A percentile compares a stretch with the other conserved stretches of the same genome.
phyloP scores from a whole-genome alignment of 2,113 vertebrate species.

The Cyrtonyx montezumae region DNA sequence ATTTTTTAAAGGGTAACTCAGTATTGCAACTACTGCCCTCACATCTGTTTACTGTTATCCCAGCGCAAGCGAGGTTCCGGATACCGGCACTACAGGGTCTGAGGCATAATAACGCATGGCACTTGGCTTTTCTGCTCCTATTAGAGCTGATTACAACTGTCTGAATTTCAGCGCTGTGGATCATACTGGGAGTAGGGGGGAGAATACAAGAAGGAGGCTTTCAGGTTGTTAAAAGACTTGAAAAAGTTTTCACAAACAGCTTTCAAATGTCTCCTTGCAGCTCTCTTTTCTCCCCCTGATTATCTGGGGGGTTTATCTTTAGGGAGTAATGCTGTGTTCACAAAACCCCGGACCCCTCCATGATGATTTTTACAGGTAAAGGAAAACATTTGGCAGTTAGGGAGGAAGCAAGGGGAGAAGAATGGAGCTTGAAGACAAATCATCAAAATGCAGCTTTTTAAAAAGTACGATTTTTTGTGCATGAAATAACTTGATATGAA shows the following conservation, averaged over 20 bases:
- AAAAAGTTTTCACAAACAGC: neutral
- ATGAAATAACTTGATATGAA: neutral
- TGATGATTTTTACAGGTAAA: neutral
- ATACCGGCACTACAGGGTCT: slow-evolving; percentile 68
- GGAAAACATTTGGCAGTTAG: neutral
- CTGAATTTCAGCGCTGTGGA: slow-evolving; percentile 6
- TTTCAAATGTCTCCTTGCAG: neutral
- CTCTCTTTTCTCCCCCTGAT: neutral
- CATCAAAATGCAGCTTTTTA: neutral
- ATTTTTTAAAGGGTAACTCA: slow-evolving; percentile 52
- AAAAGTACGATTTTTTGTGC: neutral
- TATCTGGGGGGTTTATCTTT: neutral
- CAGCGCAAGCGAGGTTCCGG: slow-evolving; percentile 62
- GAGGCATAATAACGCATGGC: slow-evolving; percentile 45
- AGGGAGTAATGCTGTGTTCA: neutral
- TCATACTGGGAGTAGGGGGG: neutral
- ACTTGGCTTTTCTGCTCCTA: slow-evolving; percentile 64
- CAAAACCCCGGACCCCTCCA: neutral
- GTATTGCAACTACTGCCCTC: slow-evolving; percentile 21
- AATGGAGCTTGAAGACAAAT: neutral
- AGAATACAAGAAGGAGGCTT: neutral
- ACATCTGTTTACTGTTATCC: slow-evolving; percentile 73
- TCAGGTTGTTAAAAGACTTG: neutral
- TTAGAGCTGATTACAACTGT: slow-evolving; percentile 69
- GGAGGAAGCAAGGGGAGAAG: neutral